Evolutionary conservation across 2,113 vertebrate genomes (phyloP).

Genomic region (Drymodes brunneopygia): DNA sequence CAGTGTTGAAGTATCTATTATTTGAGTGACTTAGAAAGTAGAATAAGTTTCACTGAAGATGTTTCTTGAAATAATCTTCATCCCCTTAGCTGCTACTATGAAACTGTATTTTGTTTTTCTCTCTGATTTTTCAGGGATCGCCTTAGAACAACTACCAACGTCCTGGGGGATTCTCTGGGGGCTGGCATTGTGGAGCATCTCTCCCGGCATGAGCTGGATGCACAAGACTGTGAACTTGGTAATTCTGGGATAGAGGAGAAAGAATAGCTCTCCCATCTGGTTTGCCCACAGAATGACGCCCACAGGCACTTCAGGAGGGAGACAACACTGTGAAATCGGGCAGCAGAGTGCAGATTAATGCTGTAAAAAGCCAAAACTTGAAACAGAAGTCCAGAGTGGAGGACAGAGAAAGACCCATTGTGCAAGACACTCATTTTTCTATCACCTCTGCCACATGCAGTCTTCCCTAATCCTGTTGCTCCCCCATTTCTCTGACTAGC

Average conservation of each 20-base stretch:
- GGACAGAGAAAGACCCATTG: background rate
- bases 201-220: slow-evolving; percentile 85
- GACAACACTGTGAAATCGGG: slow-evolving; percentile 75
- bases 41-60: background rate
- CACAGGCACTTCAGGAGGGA: slow-evolving; percentile 78
- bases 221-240: slow-evolving; percentile 78
- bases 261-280: slow-evolving; percentile 82
- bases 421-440: background rate
- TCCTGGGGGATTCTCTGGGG: slow-evolving; percentile 92
- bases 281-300: slow-evolving; percentile 78
- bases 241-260: slow-evolving; percentile 82
- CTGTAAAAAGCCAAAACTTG: background rate
- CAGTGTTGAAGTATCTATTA: background rate
- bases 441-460: background rate
- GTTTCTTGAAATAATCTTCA: background rate
- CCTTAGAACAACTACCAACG: slow-evolving; percentile 90
- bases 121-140: slow-evolving; percentile 80
- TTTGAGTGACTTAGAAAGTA: background rate
- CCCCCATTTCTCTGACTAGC: background rate
- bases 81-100: background rate
- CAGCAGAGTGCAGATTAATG: background rate
- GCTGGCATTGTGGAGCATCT: slow-evolving; percentile 93
- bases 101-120: background rate
- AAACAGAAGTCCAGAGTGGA: background rate
- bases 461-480: background rate